Evolutionary conservation across 2,888 invertebrate species (phyloP), one percentile per base, ranked within the genome.

Genomic region (Lutraria lutraria): DNA sequence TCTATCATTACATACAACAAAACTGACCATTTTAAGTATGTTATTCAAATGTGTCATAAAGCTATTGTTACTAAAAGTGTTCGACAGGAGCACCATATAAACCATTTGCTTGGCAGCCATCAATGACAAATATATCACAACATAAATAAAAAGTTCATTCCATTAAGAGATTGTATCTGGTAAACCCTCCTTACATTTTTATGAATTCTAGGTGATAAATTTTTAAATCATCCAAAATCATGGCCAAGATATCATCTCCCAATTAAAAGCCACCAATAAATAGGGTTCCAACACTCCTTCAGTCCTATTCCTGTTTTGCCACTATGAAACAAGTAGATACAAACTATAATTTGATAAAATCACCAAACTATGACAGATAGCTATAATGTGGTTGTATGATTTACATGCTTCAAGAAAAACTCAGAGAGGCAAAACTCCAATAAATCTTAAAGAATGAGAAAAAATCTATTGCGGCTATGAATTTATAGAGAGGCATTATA

Each of bases 231-330:
- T 80, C 10, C 31, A 15, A 43, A 80, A 79, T 76, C 29, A 25
- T 54, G 10, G n/a, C 43, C 29, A 10, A 82, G 87, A 87, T 87
- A 87, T 34, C 72, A 81, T 82, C 82, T 87, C 60, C 34, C 87
- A 87, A 87, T 87, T 87, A 87, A 83, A 87, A 25, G 34, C 25
- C 8, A 13, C 83, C 83, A 76, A 87, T 83, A 83, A 56, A 82
- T 82, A 15, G 16, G 34, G 16, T 76, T 31, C 76, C 34, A 34
- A 31, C 76, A 76, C 76, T 76, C 76, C 34, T 21, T 19, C 76
- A 34, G 25, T 19, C 29, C 34, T 19, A 76, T 31, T 76, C 31
- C 31, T 34, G 76, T 68, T 68, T 68, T 25, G 25, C 63, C 63
- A 25, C 25, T n/a, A 19, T 19, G n/a, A 68, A 68, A 21, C 25